These are phyloP conservation scores for Ciconia stormi DNA, from an alignment of 2,113 vertebrate species.

Conservation along the genomic window DNA sequence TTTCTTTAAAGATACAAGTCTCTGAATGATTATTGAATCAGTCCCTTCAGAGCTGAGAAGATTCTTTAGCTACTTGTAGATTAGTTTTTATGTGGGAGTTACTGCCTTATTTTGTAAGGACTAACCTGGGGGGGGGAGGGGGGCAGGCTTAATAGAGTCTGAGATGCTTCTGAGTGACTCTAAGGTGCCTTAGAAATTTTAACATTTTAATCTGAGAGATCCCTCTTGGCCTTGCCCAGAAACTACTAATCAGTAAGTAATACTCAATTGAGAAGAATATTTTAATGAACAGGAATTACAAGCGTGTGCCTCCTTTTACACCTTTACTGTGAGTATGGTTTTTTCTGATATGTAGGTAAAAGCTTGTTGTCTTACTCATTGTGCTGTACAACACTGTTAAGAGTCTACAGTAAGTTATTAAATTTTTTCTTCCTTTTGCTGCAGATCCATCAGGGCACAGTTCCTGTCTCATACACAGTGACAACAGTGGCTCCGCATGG, in stretches of 20 bases:
- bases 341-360: background rate
- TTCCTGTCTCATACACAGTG: conserved; percentile 94
- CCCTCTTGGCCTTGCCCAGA: background rate
- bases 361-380: background rate
- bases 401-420: background rate
- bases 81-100: background rate
- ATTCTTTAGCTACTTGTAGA: background rate
- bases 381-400: background rate
- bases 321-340: background rate
- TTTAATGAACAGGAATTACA: background rate
- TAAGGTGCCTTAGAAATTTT: background rate
- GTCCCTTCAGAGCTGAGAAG: background rate
- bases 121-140: background rate
- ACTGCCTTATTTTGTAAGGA: background rate
- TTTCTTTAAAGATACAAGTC: background rate
- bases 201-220: background rate
- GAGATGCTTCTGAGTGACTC: background rate
- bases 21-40: background rate
- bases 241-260: background rate
- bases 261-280: background rate
- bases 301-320: background rate
- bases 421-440: background rate
- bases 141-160: background rate
- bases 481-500: conserved; percentile 91
- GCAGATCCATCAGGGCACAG: conserved; percentile 90